Base-by-base conservation (phyloP, 2,888 invertebrate species). In the Argynnis bischoffii region DNA sequence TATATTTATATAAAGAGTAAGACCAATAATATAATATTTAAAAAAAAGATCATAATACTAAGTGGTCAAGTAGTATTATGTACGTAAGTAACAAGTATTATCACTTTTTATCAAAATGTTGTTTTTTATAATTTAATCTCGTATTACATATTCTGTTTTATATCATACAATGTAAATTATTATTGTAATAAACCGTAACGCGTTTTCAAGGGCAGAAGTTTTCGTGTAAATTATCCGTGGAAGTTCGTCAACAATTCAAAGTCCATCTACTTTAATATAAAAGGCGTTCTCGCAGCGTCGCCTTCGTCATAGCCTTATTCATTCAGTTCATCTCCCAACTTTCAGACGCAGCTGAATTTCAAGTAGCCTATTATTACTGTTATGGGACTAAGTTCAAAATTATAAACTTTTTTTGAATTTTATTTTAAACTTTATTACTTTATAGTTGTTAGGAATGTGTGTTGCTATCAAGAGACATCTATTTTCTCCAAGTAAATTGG, bases 281-380 rank as follows among this genome's bases (percentile, higher is more conserved):
- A 51, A 48, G 50, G 60, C 60, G 26, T 50, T 31, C 60, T 60
- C 51, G 31, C 13, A 54, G 21, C 21, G n/a, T 4, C 59, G 59
- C 46, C 60, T 31, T 31, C 60, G 59, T 48, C 21, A 59, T 26
- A 26, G 59, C 31, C 18, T 64, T 64, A 47, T 64, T 64, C 63
- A 71, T 69, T 66, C 71, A 66, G 66, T 56, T 57, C 63, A 66
- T 71, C 60, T 31, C 61, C 41, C 61, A 71, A 69, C 31, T 63
- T 63, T 67, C 48, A 57, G 47, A 61, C 54, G 61, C 51, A 46
- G 59, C 69, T 66, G 66, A 69, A 71, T 71, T 71, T 71, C 64
- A 69, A 71, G 60, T 51, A 64, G 64, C 51, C 66, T 57, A 54
- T 69, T 71, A 66, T 69, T 65, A 57, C 60, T 55, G 64, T 60